Evolutionary conservation across 2,113 vertebrate species (phyloP), one percentile per base, ranked within the genome.

Genomic region (Pipra filicauda): DNA sequence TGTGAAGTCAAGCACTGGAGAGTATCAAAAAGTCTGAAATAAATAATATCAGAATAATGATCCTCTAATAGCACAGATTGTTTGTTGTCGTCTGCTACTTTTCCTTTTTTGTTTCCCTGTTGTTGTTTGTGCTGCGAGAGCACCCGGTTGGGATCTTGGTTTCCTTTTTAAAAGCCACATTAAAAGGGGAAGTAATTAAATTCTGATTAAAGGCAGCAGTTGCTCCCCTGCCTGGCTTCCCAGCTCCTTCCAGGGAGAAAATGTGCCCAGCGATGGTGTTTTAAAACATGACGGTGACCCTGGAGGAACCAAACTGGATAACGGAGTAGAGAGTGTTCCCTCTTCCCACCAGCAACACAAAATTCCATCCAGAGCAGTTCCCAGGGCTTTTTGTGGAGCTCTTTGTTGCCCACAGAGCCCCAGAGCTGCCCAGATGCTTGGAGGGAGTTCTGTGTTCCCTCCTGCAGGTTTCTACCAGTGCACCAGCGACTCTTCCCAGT

Each of bases 41-140:
- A 97, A 96, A 96, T 96, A 95, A 90, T 93, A 91, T 94, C 94
- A 78, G 72, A 84, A 95, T 96, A 97, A 97, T 91, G 94, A 95
- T 93, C 69, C 91, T 46, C 73, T 97, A 95, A 95, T 81, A 91
- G 76, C 89, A 43, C 85, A 91, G 92, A 91, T 11, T 88, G 89
- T 93, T 96, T 97, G 95, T 71, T 96, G 91, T 91, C 82, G 90
- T 88, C 2, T 27, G 57, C 72, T 85, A 44, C 70, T 93, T 88
- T 71, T 41, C 59, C 26, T 58, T 57, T 16, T 43, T 17, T 2
- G 19, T 8, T 48, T 31, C 26, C 64, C 64, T 2, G 44, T 78
- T 82, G 92, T 58, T 91, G 84, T 84, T 96, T 95, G 92, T 85
- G 75, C 81, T 84, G 52, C 86, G 88, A 88, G 82, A 96, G 76